Evolutionary conservation across 1,140 invertebrate species (phyloP).

Genomic region (Aphidius ervi): DNA sequence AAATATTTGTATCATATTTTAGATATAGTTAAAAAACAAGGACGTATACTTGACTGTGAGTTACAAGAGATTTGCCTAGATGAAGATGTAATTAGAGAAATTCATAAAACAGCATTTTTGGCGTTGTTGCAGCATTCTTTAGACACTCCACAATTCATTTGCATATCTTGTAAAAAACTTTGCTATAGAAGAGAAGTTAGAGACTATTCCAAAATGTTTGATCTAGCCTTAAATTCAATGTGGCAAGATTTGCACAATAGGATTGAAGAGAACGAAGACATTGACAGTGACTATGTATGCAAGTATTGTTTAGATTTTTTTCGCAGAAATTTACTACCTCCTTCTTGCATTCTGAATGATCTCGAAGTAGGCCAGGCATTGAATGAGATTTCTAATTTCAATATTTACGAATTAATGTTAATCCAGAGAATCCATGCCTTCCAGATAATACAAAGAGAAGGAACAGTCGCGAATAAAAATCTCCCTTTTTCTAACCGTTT

Average conservation of each 20-base stretch:
- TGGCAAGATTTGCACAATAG: slow-evolving; percentile 9
- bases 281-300: slow-evolving; percentile 24
- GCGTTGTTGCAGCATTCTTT: slow-evolving; percentile 9
- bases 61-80: neutral
- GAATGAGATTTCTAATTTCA: slow-evolving; percentile 25
- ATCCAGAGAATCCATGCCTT: slow-evolving; percentile 10
- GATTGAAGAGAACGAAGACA: slow-evolving; percentile 16
- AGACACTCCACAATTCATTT: slow-evolving; percentile 19
- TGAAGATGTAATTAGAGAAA: slow-evolving; percentile 23
- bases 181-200: slow-evolving; percentile 23
- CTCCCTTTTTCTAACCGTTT: neutral
- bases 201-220: slow-evolving; percentile 19
- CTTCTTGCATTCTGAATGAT: slow-evolving; percentile 26
- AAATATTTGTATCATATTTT: neutral
- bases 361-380: slow-evolving; percentile 19
- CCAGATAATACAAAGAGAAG: slow-evolving; percentile 1
- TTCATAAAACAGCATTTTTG: slow-evolving; percentile 16
- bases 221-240: neutral
- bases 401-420: slow-evolving; percentile 32
- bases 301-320: slow-evolving; percentile 24
- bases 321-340: slow-evolving; percentile 17
- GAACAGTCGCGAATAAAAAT: slow-evolving; percentile 3
- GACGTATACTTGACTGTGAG: neutral
- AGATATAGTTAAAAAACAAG: neutral
- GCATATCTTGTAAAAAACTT: slow-evolving; percentile 31